These are phyloP conservation scores for Aspidiotus rigidus DNA, from an alignment of 2,888 invertebrate species.

Conservation along the genomic window DNA sequence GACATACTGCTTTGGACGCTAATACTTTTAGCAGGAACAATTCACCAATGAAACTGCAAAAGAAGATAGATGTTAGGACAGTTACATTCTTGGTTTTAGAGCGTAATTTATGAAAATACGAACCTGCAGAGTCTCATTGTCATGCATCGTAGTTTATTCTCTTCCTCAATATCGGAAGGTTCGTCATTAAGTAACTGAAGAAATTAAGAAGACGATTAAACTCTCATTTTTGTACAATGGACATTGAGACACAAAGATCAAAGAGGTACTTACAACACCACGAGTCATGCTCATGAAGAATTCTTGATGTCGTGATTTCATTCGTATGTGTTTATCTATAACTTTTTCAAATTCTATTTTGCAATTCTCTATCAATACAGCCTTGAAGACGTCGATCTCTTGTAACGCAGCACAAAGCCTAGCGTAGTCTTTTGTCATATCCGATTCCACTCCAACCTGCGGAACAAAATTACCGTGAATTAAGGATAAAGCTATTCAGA, in stretches of 20 bases:
- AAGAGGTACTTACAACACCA: conserved; percentile 14
- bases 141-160: conserved; percentile 23
- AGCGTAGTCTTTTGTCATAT: conserved; percentile 31
- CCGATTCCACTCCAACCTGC: conserved; percentile 21
- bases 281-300: conserved; percentile 31
- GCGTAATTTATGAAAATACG: background rate
- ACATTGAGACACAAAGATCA: background rate
- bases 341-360: conserved; percentile 27
- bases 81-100: background rate
- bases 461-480: background rate
- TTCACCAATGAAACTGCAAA: conserved; percentile 19
- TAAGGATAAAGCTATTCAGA: background rate
- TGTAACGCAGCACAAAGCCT: conserved; percentile 24
- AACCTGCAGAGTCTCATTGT: conserved; percentile 27
- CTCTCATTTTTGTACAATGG: background rate
- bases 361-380: conserved; percentile 26
- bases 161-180: conserved; percentile 27
- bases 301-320: conserved; percentile 29
- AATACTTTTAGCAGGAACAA: conserved; percentile 25
- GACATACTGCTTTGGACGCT: conserved; percentile 26
- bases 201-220: background rate
- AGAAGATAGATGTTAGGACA: background rate
- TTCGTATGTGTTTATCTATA: conserved; percentile 29
- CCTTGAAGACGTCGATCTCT: conserved; percentile 29
- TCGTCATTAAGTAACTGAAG: conserved; percentile 23